These are phyloP conservation scores for Rhogogaster chlorosoma DNA, from an alignment of 2,888 invertebrate genomes.

Conservation along the genomic window DNA sequence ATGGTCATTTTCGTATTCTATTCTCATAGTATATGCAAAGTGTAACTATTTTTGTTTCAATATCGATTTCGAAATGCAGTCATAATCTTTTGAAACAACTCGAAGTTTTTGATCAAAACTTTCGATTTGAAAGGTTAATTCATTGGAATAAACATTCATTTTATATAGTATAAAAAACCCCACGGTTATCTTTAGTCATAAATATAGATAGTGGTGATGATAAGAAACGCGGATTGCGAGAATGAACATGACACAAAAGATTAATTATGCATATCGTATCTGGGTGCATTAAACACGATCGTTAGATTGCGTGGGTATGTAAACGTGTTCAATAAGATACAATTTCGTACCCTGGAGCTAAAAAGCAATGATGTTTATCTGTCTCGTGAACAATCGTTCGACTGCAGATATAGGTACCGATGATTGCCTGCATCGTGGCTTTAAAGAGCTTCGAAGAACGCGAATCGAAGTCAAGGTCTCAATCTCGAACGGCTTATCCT, in stretches of 20 bases:
- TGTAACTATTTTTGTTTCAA: neutral
- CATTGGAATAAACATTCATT: neutral
- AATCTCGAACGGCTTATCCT: conserved; percentile 35
- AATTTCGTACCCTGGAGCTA: neutral
- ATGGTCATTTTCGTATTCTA: neutral
- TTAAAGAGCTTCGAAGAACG: conserved; percentile 59
- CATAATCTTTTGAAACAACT: neutral
- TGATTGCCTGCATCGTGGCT: conserved; percentile 26
- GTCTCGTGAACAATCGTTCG: neutral
- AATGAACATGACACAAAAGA: neutral
- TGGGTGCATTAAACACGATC: conserved; percentile 10
- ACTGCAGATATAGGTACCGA: conserved; percentile 6
- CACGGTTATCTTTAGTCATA: neutral
- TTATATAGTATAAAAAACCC: neutral
- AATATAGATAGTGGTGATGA: neutral
- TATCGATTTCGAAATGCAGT: neutral
- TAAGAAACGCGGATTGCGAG: neutral
- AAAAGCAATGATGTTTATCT: conserved; percentile 18
- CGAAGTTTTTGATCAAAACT: neutral
- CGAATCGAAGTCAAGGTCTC: conserved; percentile 65
- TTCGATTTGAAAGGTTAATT: neutral
- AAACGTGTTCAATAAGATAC: neutral
- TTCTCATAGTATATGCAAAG: neutral
- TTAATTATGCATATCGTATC: neutral
- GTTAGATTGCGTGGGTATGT: neutral